phyloP scores from a whole-genome alignment of 2,113 vertebrate species.

The Hiodon tergisus region DNA sequence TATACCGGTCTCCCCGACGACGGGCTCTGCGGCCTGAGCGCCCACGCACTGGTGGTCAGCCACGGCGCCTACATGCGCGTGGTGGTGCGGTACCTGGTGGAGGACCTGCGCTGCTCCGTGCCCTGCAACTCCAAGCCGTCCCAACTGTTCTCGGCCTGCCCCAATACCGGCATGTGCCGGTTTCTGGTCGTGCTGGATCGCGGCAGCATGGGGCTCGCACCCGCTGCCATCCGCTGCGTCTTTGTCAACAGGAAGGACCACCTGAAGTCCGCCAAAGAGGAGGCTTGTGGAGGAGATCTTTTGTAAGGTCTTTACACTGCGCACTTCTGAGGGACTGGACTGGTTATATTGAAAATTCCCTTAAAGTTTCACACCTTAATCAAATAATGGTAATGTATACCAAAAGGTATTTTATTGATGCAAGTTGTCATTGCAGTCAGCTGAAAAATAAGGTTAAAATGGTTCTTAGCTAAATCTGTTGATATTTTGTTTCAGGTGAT shows the following conservation, averaged over 20 bases:
- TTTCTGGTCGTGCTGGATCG: conserved; percentile 69
- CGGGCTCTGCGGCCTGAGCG: conserved; percentile 33
- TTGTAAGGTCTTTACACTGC: not conserved
- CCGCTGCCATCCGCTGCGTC: conserved; percentile 59
- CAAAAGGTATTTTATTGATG: not conserved
- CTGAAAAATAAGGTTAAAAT: too few relatives aligned
- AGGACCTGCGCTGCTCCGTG: conserved; percentile 69
- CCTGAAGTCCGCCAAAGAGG: conserved; percentile 50
- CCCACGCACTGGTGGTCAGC: conserved; percentile 79
- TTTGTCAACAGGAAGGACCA: conserved; percentile 83
- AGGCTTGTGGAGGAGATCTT: conserved; percentile 21
- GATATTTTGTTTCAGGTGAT: not conserved
- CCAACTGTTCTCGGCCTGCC: conserved; percentile 73
- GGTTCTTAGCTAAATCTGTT: too few relatives aligned
- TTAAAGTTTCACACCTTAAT: not conserved
- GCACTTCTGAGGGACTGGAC: not conserved
- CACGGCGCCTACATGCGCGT: conserved; percentile 87
- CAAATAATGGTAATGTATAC: not conserved
- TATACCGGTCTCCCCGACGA: conserved; percentile 38
- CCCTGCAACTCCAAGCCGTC: conserved; percentile 63
- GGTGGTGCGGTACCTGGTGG: conserved; percentile 75
- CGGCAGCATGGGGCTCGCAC: conserved; percentile 43
- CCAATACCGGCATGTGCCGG: conserved; percentile 85
- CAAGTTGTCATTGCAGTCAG: not conserved
- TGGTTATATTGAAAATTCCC: not conserved